Conservation (phyloP, 2,113 vertebrate genomes). For the Oncorhynchus mykiss region DNA sequence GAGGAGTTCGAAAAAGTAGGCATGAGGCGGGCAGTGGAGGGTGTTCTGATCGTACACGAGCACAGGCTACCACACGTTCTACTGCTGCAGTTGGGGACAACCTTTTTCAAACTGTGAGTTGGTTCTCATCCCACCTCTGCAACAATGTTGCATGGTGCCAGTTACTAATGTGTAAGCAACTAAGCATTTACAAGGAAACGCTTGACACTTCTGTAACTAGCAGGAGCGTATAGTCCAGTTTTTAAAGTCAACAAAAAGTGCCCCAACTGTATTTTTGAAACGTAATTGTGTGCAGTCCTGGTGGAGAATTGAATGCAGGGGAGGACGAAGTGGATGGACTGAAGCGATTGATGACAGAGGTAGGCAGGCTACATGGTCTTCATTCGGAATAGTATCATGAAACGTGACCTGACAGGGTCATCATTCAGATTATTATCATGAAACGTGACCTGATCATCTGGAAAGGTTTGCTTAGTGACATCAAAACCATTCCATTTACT, state of each 20-base stretch:
- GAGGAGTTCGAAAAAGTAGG: conserved; percentile 99
- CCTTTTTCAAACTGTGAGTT: conserved; percentile 98
- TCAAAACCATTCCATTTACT: no score
- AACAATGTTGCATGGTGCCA: no score
- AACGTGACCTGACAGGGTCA: no score
- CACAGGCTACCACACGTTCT: conserved; percentile 94
- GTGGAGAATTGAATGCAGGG: conserved; percentile 94
- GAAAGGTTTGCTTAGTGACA: no score
- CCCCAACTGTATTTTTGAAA: neutral
- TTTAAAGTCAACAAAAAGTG: no score
- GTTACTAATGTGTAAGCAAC: no score
- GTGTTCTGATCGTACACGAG: conserved; percentile 95
- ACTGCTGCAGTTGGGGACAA: conserved; percentile 92
- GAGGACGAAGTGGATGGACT: conserved; percentile 98
- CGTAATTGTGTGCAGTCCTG: conserved; percentile 76
- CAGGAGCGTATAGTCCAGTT: neutral
- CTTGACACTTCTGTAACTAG: no score
- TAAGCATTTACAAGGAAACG: no score
- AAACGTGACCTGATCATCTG: no score
- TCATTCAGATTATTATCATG: no score
- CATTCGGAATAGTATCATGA: no score
- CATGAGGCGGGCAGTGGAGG: conserved; percentile 95
- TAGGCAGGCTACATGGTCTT: conserved; percentile 42
- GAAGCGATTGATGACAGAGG: conserved; percentile 98
- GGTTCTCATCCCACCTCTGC: no score